Conservation (phyloP, 1,140 invertebrate genomes). For the Babylonia areolata region DNA sequence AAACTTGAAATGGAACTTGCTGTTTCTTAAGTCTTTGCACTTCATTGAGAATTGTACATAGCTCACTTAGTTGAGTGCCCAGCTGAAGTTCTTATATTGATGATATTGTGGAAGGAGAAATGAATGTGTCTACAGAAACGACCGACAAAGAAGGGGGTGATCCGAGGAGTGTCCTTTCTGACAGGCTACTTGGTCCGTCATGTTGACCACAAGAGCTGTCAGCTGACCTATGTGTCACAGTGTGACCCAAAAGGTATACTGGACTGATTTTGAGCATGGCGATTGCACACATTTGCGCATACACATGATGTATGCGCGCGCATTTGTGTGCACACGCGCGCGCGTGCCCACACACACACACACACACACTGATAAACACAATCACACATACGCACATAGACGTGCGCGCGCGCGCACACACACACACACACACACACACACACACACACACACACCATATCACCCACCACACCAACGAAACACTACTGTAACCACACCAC, state of each 20-base stretch:
- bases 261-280: neutral
- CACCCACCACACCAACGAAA: too few relatives aligned
- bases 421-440: constrained; percentile 2
- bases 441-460: neutral
- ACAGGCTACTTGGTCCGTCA: constrained; percentile 82
- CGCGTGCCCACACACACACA: too few relatives aligned
- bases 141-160: constrained; percentile 87
- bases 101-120: too few relatives aligned
- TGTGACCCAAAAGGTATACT: constrained; percentile 88
- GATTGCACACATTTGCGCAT: neutral
- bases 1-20: too few relatives aligned
- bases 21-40: too few relatives aligned
- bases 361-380: neutral
- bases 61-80: too few relatives aligned
- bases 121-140: constrained; percentile 78
- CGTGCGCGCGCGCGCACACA: neutral
- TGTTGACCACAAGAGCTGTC: constrained; percentile 78
- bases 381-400: neutral
- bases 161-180: constrained; percentile 84
- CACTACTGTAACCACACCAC: too few relatives aligned
- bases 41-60: too few relatives aligned
- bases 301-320: neutral
- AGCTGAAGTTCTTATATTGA: too few relatives aligned
- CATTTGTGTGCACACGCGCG: neutral
- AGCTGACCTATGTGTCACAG: constrained; percentile 89